Conservation (phyloP, 2,888 invertebrate species). For the Periphyllus acericola region DNA sequence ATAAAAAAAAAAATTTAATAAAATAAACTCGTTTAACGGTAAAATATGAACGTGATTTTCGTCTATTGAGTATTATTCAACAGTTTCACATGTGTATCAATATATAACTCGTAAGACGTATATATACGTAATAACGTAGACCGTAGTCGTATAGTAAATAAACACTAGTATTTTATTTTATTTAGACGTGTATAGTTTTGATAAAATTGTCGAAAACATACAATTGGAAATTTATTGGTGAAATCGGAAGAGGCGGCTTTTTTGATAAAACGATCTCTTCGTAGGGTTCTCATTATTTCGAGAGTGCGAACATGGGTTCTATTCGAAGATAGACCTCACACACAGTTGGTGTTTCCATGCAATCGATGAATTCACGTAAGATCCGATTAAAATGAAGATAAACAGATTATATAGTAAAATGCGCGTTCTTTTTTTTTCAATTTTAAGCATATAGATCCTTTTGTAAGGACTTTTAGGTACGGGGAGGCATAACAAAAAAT, state of each 20-base stretch:
- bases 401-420: not conserved
- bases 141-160: too few species aligned
- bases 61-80: too few species aligned
- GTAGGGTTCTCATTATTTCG: not conserved
- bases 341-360: not conserved
- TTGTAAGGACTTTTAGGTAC: not conserved
- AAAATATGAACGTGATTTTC: too few species aligned
- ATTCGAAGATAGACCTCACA: slow-evolving; percentile 5
- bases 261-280: not conserved
- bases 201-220: not conserved
- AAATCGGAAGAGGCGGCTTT: not conserved
- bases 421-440: not conserved
- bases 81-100: too few species aligned
- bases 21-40: too few species aligned
- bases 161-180: too few species aligned
- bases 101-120: too few species aligned
- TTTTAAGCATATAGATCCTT: not conserved
- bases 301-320: not conserved
- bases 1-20: too few species aligned
- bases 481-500: not conserved
- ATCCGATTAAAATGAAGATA: not conserved
- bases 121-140: too few species aligned
- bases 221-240: slow-evolving; percentile 9
- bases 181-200: too few species aligned
- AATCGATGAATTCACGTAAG: not conserved